Base-by-base conservation (phyloP, 1,140 invertebrate genomes). In the Leptoteleia sp. region DNA sequence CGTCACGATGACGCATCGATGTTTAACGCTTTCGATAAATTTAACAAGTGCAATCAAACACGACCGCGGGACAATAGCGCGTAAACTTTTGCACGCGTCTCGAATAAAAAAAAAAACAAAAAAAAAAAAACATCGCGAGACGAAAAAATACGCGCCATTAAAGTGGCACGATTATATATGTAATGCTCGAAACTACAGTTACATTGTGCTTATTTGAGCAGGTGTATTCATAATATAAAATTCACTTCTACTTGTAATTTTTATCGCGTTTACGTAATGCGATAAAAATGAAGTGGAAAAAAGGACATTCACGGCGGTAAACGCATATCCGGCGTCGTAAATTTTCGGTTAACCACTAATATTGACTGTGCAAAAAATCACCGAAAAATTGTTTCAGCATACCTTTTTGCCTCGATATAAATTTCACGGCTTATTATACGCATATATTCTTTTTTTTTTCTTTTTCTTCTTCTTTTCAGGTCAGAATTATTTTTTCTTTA, bases 271-370 rank as follows among this genome's bases (percentile, higher is more conserved):
- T 59, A 59, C 37, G 61, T 55, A 64, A 57, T 29, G 48, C 13
- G 75, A 77, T 61, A 72, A 73, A 73, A 62, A 76, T 64, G 62
- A 70, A 65, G 50, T 50, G 42, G 65, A 43, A 62, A 71, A 43
- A 70, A 52, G 62, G 52, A 65, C 48, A 42, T 68, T 64, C 55
- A 55, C 25, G 15, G 11, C 22, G 25, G 35, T 38, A 42, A 55
- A 40, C 19, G 55, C 48, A 52, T 54, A 65, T 77, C 65, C 59
- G 73, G 73, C 15, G 42, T 40, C 70, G n/a, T 73, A 73, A 73
- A 73, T 73, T 73, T 57, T 7, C 1, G 22, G 22, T 54, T 48
- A 61, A 71, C 50, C 70, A 45, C 33, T 37, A 61, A 71, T 61
- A 61, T 61, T 59, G 54, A 48, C 65, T 40, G 61, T 35, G 16